Base-by-base conservation (phyloP, 2,113 vertebrate species). In the Pseudopodoces humilis region DNA sequence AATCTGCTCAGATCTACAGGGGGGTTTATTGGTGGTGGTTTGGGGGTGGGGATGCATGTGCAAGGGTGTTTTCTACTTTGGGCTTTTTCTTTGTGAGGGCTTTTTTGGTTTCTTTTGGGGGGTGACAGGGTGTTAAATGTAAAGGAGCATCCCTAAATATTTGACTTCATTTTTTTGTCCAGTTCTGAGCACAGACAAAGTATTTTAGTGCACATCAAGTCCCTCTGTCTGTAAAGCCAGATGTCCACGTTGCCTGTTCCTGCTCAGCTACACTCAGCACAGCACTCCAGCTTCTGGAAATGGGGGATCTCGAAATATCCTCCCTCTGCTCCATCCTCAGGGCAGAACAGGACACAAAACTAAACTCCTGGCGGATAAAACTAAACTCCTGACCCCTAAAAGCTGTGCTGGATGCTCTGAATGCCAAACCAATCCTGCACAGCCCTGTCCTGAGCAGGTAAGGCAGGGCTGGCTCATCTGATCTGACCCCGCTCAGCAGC, bases 41-140 rank as follows among this genome's bases (percentile, higher is more conserved):
- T 64, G 3, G 14, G 33, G 8, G 2, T 3, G 0, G 7, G 28
- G 4, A 33, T 13, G 43, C 13, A 27, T 0, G 0, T 23, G 2
- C 39, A 23, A 41, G 4, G 4, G 10, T 3, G 2, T 44, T 49
- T 27, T 49, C 25, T 71, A 16, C 16, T 39, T 25, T 7, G 15
- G 31, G 3, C 5, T 49, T 22, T n/a, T 47, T 22, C 24, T 31
- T 52, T 39, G 4, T 14, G 46, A 8, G 10, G 10, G 7, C 0
- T 18, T 35, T 43, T 43, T 8, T n/a, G 6, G 1, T 24, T 35
- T 53, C 15, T 17, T 63, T 64, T 13, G 9, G 4, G 15, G 5
- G 2, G 6, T 25, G 7, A 33, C 22, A 7, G 6, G 9, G 8
- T 39, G 64, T n/a, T 19, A 35, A 59, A 62, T 3, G 6, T 35